Base-by-base conservation (phyloP, 2,113 vertebrate genomes). In the Paradoxurus hermaphroditus region DNA sequence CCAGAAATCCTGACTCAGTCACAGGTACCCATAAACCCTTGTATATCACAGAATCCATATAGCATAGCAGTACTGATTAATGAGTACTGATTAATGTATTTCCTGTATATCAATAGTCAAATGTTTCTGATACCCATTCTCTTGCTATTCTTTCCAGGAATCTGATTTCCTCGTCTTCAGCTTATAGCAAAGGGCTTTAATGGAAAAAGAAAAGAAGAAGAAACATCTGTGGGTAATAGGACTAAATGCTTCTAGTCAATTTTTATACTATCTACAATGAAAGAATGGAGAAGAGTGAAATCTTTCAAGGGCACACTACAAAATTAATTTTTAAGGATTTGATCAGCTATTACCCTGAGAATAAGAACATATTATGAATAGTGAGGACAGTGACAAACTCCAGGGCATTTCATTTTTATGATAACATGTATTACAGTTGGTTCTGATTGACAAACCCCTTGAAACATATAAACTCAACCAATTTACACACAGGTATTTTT, bases 401-500 rank as follows among this genome's bases (percentile, higher is more conserved):
- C 5, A 34, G 8, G 27, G 68, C 9, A 78, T 84, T 56, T 62
- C 21, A 78, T 53, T 65, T 65, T 82, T 29, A 46, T 65, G 27
- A 87, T 83, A 87, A 90, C 77, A 31, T 51, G 5, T n/a, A 27
- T n/a, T 44, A 39, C 23, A 19, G 23, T 7, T 49, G 9, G 73
- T 94, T 96, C 65, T 85, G 41, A 34, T 36, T 36, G 49, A 91
- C 23, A 36, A 86, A 78, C 46, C 27, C 78, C 62, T 83, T 72
- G 68, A 92, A 82, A 49, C 5, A 27, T 92, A 87, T 4, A 89
- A 86, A 78, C 31, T 36, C 13, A 73, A 90, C 23, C 31, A 85
- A 70, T 95, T 82, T 90, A 63, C 68, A 68, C n/a, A 87, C 11
- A 63, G 46, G 31, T 68, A 36, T 77, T 86, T 96, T 91, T 84